Evolutionary conservation across 2,797 vertebrate genomes (phyloP), one percentile per base, ranked within the genome.

Genomic region (Acrossocheilus fasciatus): DNA sequence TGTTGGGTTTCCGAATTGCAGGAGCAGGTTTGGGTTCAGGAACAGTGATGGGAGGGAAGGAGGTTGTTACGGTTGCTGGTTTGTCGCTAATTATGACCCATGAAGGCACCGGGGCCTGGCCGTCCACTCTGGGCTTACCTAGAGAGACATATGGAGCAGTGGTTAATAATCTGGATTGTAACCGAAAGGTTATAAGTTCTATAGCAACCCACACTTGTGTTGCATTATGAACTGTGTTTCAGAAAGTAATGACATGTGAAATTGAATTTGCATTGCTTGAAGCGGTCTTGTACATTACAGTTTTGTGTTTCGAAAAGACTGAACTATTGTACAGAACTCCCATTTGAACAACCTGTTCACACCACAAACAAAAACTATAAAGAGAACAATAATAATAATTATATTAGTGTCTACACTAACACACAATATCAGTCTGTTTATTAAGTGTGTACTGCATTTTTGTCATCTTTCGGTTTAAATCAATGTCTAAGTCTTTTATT

Each of bases 81-180:
- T 0, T 87, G 68, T 88, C 91, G 8, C 86, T n/a, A 6, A 93
- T 84, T 43, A 94, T 57, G 89, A 91, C 30, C 45, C 92, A 92
- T 81, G 93, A 90, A 76, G 95, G 93, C 80, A 93, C 90, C 85
- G 87, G 80, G 6, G 90, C 89, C 68, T 89, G 87, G 74, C 90
- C 78, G 4, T 93, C 94, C 34, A 96, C 94, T 86, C 95, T 95
- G n/a, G 95, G 96, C 82, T 93, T 94, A 90, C 96, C 98, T 99
- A 91, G 77, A 83, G 14, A 89, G 88, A 89, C 52, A 84, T 4
- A 62, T 47, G 59, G 45, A 43, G 81, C 2, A 72, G n/a, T 45
- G n/a, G 3, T n/a, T n/a, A 23, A 72, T 43, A 50, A 85, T 43
- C 15, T 23, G 23, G 59, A 68, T 52, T 57, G 45, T 15, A 57